These are phyloP conservation scores for Trematomus bernacchii DNA, from an alignment of 2,797 vertebrate species.

Conservation along the genomic window DNA sequence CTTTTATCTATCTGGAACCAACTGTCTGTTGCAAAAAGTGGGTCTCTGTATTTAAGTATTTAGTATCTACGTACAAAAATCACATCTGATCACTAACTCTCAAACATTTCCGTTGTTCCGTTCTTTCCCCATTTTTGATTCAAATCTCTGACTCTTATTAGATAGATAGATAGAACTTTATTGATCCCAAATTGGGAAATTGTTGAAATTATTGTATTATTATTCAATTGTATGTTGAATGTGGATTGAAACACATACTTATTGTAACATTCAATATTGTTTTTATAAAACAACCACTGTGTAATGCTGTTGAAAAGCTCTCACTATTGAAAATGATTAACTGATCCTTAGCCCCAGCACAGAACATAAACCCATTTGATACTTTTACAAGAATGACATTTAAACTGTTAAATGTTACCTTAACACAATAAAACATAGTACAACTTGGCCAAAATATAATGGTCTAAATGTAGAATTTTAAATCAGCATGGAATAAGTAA, in stretches of 20 bases:
- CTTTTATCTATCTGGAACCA: not conserved
- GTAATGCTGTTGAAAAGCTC: conserved; percentile 1
- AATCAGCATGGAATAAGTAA: not conserved
- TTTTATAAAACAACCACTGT: not conserved
- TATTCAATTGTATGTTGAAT: not conserved
- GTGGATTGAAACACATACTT: not conserved
- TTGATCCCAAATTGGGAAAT: no score
- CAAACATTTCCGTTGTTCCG: not conserved
- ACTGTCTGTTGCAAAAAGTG: conserved; percentile 2
- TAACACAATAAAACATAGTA: not conserved
- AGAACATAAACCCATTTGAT: not conserved
- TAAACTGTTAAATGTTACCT: not conserved
- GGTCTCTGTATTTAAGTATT: conserved; percentile 1
- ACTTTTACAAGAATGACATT: not conserved
- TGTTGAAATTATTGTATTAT: not conserved
- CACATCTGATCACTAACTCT: not conserved
- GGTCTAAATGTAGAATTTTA: not conserved
- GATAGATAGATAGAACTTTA: no score
- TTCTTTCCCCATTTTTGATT: not conserved
- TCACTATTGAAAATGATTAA: not conserved
- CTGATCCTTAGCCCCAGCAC: not conserved
- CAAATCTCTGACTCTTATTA: not conserved
- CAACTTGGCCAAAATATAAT: not conserved
- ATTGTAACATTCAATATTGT: conserved; percentile 1
- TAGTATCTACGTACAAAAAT: not conserved